phyloP scores from a whole-genome alignment of 2,797 vertebrate genomes.

The Anguilla marmorata region DNA sequence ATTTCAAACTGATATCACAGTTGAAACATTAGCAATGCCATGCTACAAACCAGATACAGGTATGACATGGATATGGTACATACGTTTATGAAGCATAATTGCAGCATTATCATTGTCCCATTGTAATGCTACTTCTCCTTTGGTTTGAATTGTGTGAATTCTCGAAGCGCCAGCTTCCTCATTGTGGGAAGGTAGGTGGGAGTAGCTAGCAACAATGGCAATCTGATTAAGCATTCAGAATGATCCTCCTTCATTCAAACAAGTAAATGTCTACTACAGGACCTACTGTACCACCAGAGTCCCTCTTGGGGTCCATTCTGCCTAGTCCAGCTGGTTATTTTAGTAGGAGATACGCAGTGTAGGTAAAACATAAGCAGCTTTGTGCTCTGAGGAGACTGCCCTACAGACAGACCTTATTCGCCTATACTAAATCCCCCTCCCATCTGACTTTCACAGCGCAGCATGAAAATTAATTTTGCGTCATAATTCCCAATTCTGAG shows the following conservation, averaged over 20 bases:
- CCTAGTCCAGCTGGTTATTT: neutral
- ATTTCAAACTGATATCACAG: neutral
- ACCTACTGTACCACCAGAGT: neutral
- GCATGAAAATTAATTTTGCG: neutral
- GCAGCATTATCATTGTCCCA: neutral
- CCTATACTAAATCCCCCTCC: neutral
- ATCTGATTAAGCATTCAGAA: neutral
- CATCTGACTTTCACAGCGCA: neutral
- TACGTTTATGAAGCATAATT: neutral
- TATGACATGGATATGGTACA: neutral
- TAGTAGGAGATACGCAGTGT: neutral
- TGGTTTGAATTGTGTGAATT: neutral
- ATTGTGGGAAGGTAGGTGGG: neutral
- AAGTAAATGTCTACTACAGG: neutral
- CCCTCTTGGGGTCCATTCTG: neutral
- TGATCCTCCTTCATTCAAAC: neutral
- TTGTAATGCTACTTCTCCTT: neutral
- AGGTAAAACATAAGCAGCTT: neutral
- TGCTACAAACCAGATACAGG: neutral
- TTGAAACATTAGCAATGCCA: neutral
- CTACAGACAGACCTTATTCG: neutral
- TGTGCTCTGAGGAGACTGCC: neutral
- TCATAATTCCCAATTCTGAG: neutral
- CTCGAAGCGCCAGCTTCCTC: neutral
- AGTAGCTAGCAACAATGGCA: neutral